Evolutionary conservation across 2,888 invertebrate species (phyloP).

Genomic region (Xestia rhomboidea): DNA sequence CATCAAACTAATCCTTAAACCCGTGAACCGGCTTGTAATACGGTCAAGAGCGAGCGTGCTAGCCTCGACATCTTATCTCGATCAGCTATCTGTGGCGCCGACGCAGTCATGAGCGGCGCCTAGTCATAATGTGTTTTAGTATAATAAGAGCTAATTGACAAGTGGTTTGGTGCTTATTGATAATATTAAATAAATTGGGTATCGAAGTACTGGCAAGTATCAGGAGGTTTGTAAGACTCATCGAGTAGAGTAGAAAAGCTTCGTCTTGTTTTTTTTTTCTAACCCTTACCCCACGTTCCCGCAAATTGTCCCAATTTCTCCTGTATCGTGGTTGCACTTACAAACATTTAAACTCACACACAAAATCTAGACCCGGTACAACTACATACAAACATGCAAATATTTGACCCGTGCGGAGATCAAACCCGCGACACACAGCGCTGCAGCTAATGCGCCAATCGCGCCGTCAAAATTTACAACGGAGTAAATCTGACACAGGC

Average conservation of each 20-base stretch:
- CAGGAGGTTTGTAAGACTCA: neutral
- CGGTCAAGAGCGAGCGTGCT: slow-evolving; percentile 60
- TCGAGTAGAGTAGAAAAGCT: too few relatives aligned
- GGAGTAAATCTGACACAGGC: neutral
- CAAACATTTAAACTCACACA: neutral
- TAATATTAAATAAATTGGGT: slow-evolving; percentile 41
- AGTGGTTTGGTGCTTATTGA: slow-evolving; percentile 46
- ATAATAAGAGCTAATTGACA: slow-evolving; percentile 58
- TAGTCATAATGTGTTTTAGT: slow-evolving; percentile 57
- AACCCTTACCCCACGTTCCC: too few relatives aligned
- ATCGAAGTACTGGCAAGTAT: neutral
- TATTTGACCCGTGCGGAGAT: neutral
- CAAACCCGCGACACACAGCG: too few relatives aligned
- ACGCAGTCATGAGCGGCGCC: slow-evolving; percentile 52
- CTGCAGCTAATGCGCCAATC: neutral
- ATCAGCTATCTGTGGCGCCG: slow-evolving; percentile 63
- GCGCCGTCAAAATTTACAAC: neutral
- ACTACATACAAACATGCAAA: neutral
- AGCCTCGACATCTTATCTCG: slow-evolving; percentile 62
- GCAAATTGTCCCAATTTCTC: too few relatives aligned
- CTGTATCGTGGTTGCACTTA: neutral
- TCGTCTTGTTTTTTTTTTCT: neutral
- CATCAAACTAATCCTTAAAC: slow-evolving; percentile 49
- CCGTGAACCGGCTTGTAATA: slow-evolving; percentile 54
- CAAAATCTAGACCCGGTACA: neutral